Evolutionary conservation across 2,888 invertebrate species (phyloP).

Genomic region (Netelia inedita): DNA sequence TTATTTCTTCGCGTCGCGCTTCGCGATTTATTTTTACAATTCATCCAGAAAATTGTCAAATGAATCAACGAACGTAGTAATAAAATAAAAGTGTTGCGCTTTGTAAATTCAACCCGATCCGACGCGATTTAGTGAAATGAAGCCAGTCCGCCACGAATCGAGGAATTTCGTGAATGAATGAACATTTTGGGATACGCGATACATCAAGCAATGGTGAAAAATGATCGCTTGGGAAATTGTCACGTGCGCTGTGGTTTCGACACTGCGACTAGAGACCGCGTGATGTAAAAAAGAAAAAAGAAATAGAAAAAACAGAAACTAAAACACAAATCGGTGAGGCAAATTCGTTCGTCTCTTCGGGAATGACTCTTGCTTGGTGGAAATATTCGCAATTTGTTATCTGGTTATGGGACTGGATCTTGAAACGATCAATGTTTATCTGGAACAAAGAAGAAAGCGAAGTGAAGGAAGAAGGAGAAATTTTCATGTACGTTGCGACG

Average conservation of each 20-base stretch:
- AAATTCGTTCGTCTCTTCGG: constrained; percentile 7
- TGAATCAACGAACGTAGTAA: too few species aligned
- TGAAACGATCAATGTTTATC: constrained; percentile 41
- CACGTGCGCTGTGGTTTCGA: not conserved
- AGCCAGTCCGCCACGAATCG: too few species aligned
- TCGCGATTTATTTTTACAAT: not conserved
- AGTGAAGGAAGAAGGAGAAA: constrained; percentile 24
- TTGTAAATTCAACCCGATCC: too few species aligned
- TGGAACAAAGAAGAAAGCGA: constrained; percentile 26
- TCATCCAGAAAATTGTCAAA: too few species aligned
- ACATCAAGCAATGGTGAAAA: too few species aligned
- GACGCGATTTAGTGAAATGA: too few species aligned
- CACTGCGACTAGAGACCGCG: not conserved
- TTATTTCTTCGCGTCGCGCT: not conserved
- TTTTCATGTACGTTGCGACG: constrained; percentile 45
- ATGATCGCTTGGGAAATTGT: too few species aligned
- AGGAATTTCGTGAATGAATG: too few species aligned
- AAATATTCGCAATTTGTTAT: constrained; percentile 62
- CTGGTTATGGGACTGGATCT: constrained; percentile 68
- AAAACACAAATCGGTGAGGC: constrained; percentile 17
- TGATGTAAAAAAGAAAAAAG: not conserved
- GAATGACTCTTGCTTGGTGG: constrained; percentile 61
- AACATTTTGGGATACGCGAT: too few species aligned
- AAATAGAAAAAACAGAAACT: constrained; percentile 14
- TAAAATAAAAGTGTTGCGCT: too few species aligned